Percentiles rank a stretch among this genome's conserved stretches.
Evolutionary conservation across 2,888 invertebrate genomes (phyloP).

Genomic region (Microchrysa polita): DNA sequence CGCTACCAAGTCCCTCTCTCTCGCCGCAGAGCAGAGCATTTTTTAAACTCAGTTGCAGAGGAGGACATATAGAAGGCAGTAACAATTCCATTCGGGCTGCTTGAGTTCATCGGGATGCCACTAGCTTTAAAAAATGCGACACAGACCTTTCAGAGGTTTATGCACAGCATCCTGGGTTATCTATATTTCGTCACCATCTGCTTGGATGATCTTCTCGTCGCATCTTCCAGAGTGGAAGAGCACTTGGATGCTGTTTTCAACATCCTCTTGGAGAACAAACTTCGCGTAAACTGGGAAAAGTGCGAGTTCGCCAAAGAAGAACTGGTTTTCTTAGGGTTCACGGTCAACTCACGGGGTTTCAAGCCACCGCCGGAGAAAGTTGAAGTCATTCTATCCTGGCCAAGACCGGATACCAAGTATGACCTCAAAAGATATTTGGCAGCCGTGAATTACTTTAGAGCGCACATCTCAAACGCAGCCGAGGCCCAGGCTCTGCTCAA

Average conservation of each 20-base stretch:
- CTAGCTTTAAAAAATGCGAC: not conserved
- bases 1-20: too few species aligned
- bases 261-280: too few species aligned
- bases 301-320: too few species aligned
- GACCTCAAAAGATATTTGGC: not conserved
- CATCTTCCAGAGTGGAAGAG: not conserved
- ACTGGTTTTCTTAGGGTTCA: too few species aligned
- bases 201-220: not conserved
- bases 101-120: too few species aligned
- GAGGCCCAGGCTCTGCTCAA: not conserved
- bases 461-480: not conserved
- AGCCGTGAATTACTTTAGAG: not conserved
- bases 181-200: not conserved
- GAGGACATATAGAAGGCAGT: not conserved
- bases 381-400: not conserved
- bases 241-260: too few species aligned
- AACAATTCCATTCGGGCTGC: not conserved
- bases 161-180: not conserved
- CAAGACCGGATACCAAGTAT: too few species aligned
- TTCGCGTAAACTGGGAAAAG: too few species aligned
- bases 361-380: conserved; percentile 1
- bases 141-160: not conserved
- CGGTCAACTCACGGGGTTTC: too few species aligned
- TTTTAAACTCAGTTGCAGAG: not conserved
- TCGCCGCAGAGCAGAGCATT: too few species aligned